Evolutionary conservation across 2,888 invertebrate species (phyloP).

Genomic region (Drosophila parthenogenetica): DNA sequence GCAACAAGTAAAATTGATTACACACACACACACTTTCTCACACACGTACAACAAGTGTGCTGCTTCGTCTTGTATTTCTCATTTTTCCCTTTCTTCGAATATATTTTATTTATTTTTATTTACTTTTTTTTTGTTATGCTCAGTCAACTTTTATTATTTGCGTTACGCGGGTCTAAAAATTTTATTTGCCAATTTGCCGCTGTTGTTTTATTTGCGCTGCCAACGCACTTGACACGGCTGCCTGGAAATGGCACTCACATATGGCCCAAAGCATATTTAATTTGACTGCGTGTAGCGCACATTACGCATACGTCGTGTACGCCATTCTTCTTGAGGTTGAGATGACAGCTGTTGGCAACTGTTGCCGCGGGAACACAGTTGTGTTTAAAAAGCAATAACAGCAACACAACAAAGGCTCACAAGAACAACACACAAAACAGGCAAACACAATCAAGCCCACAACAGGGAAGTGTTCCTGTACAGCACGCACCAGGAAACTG

Average conservation of each 20-base stretch:
- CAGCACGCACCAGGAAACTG: too few relatives aligned
- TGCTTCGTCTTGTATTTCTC: not conserved
- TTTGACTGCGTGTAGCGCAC: constrained; percentile 52
- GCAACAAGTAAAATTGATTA: constrained; percentile 75
- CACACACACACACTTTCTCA: constrained; percentile 20
- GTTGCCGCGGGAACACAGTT: constrained; percentile 37
- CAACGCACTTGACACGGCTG: constrained; percentile 32
- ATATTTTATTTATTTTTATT: constrained; percentile 21
- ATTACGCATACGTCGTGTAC: constrained; percentile 62
- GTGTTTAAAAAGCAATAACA: constrained; percentile 15
- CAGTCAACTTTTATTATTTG: constrained; percentile 53
- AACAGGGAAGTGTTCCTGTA: too few relatives aligned
- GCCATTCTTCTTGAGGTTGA: constrained; percentile 5
- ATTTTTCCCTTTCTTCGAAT: constrained; percentile 2
- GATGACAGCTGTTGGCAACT: constrained; percentile 52
- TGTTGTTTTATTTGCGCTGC: constrained; percentile 45
- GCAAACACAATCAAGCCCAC: too few relatives aligned
- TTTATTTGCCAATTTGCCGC: constrained; percentile 64
- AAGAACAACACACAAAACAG: not conserved
- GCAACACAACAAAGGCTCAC: constrained; percentile 13
- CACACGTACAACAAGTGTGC: constrained; percentile 29
- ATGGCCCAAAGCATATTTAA: constrained; percentile 67
- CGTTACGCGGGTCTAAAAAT: constrained; percentile 52
- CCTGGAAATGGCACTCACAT: constrained; percentile 31
- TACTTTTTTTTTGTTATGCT: constrained; percentile 36